Evolutionary conservation across 2,113 vertebrate species (phyloP).

Genomic region (Daphoenositta chrysoptera): DNA sequence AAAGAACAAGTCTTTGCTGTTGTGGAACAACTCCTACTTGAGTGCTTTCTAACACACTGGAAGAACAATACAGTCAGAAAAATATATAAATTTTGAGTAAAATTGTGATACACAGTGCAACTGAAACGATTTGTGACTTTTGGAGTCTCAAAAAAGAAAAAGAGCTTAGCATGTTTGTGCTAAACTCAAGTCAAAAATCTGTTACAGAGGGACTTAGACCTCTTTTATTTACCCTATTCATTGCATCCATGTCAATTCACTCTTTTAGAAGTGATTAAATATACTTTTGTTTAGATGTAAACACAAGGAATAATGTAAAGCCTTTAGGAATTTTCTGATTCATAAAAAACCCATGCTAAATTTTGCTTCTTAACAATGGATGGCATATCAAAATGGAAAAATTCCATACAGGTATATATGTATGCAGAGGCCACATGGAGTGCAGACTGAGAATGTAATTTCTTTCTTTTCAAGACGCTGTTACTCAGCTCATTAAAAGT

Average conservation of each 20-base stretch:
- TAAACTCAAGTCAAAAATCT: background rate
- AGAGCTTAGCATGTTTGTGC: background rate
- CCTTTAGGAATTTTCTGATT: background rate
- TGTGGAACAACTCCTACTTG: background rate
- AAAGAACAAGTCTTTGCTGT: background rate
- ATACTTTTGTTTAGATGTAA: background rate
- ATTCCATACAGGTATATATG: background rate
- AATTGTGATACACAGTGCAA: background rate
- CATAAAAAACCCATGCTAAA: accelerated
- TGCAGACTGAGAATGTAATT: background rate
- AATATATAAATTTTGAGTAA: background rate
- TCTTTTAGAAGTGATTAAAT: background rate
- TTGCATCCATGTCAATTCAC: background rate
- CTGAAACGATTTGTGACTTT: background rate
- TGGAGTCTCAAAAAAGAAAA: background rate
- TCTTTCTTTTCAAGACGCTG: background rate
- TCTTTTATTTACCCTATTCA: background rate
- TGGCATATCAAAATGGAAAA: background rate
- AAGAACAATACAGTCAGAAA: background rate
- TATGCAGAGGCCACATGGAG: background rate
- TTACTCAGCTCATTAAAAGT: background rate
- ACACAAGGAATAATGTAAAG: background rate
- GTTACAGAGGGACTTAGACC: background rate
- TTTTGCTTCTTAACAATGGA: background rate
- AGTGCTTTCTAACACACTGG: background rate